Conservation (phyloP, 1,140 invertebrate genomes). For the Danaus plexippus region DNA sequence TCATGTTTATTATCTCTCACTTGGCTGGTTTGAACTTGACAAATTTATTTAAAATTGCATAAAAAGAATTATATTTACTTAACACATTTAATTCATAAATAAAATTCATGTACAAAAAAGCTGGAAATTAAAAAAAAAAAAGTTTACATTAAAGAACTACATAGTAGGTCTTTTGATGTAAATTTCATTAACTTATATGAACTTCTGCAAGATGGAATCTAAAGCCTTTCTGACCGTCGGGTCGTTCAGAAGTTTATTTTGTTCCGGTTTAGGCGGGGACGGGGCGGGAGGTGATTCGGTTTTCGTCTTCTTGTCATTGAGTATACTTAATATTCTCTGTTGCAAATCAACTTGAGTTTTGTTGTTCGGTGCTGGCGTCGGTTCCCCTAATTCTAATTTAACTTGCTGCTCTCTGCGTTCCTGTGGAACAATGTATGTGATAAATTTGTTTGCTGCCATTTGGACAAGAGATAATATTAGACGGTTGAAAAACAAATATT, state of each 20-base stretch:
- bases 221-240: constrained; percentile 83
- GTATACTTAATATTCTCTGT: constrained; percentile 86
- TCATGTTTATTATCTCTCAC: not conserved
- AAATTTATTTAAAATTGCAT: too few species aligned
- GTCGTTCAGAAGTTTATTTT: constrained; percentile 75
- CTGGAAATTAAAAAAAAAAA: not conserved
- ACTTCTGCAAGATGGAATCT: constrained; percentile 78
- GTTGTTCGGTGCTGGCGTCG: constrained; percentile 52
- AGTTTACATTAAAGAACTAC: not conserved
- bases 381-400: constrained; percentile 78
- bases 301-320: constrained; percentile 74
- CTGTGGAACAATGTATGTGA: constrained; percentile 39
- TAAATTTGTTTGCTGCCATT: too few species aligned
- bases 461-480: too few species aligned
- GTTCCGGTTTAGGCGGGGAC: constrained; percentile 28
- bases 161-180: too few species aligned
- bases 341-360: constrained; percentile 83
- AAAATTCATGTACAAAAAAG: constrained; percentile 3
- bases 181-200: constrained; percentile 25
- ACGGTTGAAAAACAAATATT: too few species aligned
- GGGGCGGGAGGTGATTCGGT: constrained; percentile 23
- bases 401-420: constrained; percentile 81
- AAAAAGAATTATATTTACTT: too few species aligned
- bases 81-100: not conserved
- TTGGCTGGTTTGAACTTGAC: too few species aligned